These are phyloP conservation scores for Tiliacea citrago DNA, from an alignment of 2,888 invertebrate species.

Conservation along the genomic window DNA sequence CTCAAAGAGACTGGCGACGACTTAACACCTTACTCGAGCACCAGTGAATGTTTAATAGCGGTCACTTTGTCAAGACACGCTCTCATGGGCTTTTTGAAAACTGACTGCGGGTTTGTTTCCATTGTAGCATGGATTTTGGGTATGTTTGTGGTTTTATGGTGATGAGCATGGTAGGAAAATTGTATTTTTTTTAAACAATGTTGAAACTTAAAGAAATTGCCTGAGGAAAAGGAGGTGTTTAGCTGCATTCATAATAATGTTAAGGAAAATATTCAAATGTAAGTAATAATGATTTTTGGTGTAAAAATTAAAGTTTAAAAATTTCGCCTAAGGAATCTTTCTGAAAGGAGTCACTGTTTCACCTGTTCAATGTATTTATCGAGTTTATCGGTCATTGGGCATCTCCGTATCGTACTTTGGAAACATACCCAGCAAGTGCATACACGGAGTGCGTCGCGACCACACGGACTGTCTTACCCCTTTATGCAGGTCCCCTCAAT, in stretches of 20 bases:
- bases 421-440: conserved; percentile 71
- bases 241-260: not conserved
- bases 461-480: conserved; percentile 87
- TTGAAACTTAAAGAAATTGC: not conserved
- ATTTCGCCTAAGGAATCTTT: not conserved
- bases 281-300: not conserved
- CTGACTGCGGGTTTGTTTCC: conserved; percentile 76
- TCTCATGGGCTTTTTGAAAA: conserved; percentile 83
- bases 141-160: no score
- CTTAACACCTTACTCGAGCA: conserved; percentile 80
- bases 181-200: not conserved
- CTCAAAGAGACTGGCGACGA: conserved; percentile 68
- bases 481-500: conserved; percentile 88
- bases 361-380: not conserved
- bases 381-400: not conserved
- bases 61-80: conserved; percentile 87
- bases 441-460: conserved; percentile 77
- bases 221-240: not conserved
- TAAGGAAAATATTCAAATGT: not conserved
- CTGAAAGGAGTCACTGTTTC: no score
- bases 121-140: conserved; percentile 53
- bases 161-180: no score
- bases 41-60: conserved; percentile 86
- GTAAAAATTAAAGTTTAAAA: no score
- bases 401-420: conserved; percentile 65